Conservation (phyloP, 2,113 vertebrate genomes). For the Actenoides lindsayi region DNA sequence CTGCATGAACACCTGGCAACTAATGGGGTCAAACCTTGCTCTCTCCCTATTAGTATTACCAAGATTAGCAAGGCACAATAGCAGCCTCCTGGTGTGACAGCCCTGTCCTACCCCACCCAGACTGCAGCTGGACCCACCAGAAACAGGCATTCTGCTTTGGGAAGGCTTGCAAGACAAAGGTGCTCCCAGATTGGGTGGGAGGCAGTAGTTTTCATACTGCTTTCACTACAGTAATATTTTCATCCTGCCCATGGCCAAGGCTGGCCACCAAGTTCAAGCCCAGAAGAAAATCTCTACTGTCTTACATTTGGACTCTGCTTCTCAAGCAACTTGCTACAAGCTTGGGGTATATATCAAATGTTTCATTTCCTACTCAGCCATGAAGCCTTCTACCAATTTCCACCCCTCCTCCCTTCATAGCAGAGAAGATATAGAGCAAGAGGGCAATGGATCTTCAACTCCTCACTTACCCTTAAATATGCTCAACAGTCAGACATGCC, state of each 20-base stretch:
- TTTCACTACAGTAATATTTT: not conserved
- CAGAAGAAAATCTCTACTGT: not conserved
- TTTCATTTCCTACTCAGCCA: not conserved
- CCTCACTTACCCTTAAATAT: not conserved
- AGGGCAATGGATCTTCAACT: not conserved
- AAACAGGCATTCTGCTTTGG: not conserved
- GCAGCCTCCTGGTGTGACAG: not conserved
- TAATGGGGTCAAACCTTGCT: not conserved
- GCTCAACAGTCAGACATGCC: not conserved
- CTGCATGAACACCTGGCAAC: constrained; percentile 18
- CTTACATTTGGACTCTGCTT: not conserved
- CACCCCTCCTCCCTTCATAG: not conserved
- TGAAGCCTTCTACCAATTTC: not conserved
- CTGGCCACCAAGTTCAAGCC: not conserved
- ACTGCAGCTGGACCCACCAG: not conserved
- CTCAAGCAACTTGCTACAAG: not conserved
- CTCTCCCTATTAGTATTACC: not conserved
- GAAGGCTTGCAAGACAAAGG: not conserved
- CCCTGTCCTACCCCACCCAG: not conserved
- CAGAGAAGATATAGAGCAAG: not conserved
- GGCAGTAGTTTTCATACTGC: not conserved
- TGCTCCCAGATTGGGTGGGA: not conserved
- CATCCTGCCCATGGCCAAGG: not conserved
- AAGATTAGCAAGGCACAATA: not conserved
- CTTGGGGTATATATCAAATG: not conserved